Evolutionary conservation across 2,888 invertebrate species (phyloP).

Genomic region (Scaeva pyrastri): DNA sequence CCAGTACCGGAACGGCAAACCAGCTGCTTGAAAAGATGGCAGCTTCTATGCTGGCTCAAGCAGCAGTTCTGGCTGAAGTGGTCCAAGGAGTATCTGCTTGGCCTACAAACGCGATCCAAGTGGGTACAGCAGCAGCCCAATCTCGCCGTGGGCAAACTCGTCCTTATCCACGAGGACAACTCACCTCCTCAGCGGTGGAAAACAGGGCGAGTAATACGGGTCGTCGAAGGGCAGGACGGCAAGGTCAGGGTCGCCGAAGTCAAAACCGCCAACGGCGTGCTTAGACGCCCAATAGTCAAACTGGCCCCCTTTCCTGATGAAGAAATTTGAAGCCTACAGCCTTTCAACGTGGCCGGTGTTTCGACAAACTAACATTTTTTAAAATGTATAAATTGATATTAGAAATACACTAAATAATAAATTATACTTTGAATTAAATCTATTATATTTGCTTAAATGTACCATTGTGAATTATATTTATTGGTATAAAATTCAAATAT

Average conservation of each 20-base stretch:
- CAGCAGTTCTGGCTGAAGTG: conserved; percentile 52
- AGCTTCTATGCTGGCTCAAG: conserved; percentile 46
- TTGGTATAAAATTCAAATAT: too few species aligned
- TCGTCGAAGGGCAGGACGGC: conserved; percentile 47
- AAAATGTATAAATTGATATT: too few species aligned
- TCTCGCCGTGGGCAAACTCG: conserved; percentile 39
- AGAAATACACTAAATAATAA: too few species aligned
- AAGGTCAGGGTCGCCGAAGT: conserved; percentile 60
- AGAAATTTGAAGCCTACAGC: too few species aligned
- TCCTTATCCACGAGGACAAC: conserved; percentile 55
- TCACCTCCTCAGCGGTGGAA: conserved; percentile 50
- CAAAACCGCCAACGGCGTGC: conserved; percentile 43
- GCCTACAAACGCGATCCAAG: conserved; percentile 47
- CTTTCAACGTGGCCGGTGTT: too few species aligned
- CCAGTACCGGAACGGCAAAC: conserved; percentile 7
- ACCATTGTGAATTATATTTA: too few species aligned
- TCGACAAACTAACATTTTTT: too few species aligned
- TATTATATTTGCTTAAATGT: too few species aligned
- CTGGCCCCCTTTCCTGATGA: conserved; percentile 15
- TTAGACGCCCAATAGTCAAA: conserved; percentile 55
- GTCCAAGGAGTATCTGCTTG: conserved; percentile 60
- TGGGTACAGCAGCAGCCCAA: conserved; percentile 55
- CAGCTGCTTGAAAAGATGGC: conserved; percentile 30
- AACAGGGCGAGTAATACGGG: conserved; percentile 26
- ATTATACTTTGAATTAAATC: too few species aligned